Evolutionary conservation across 2,888 invertebrate species (phyloP), one percentile per base, ranked within the genome.

Genomic region (Lithophane socia): DNA sequence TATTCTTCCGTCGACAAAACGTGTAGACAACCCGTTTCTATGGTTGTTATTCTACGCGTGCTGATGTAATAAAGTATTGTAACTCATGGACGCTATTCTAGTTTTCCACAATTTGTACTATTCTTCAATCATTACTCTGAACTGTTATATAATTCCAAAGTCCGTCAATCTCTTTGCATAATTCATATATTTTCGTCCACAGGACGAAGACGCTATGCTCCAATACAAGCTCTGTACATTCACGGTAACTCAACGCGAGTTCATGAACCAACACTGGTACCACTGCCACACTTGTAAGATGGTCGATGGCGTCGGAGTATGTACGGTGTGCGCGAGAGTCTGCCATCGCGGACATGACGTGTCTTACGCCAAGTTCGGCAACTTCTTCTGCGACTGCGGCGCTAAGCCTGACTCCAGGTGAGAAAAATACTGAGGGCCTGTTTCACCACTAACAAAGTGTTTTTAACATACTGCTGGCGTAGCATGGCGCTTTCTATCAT

Each of bases 351-450:
- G 99, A 0, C 99, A 99, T 92, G 99, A 99, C 93, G 98, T 99
- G 1, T 96, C 99, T 9, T 99, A 99, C 92, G 99, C 99, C 72
- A 99, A 99, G 94, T 99, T 98, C 93, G 99, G 99, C 1, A 99
- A 99, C 92, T 99, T 99, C 97, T 99, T 99, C 97, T 99, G 99
- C 92, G 99, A 99, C 94, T 99, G 99, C 93, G 99, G 99, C 3
- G 99, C 99, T 1, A 99, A 99, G 93, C 99, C 99, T 71, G 99
- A 99, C 73, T 96, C 96, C 0, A 97, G 96, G 97, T 97, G 77
- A 83, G 21, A 58, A 12, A 13, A 64, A 13, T 1, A 7, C 18
- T 61, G 18, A 52, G 8, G 0, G 16, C 52, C 2, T 18, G 18
- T 52, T 52, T 21, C 52, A 52, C 8, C 52, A 21, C 52, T 8